Evolutionary conservation across 2,888 invertebrate species (phyloP).

Genomic region (Cephus nigrinus): DNA sequence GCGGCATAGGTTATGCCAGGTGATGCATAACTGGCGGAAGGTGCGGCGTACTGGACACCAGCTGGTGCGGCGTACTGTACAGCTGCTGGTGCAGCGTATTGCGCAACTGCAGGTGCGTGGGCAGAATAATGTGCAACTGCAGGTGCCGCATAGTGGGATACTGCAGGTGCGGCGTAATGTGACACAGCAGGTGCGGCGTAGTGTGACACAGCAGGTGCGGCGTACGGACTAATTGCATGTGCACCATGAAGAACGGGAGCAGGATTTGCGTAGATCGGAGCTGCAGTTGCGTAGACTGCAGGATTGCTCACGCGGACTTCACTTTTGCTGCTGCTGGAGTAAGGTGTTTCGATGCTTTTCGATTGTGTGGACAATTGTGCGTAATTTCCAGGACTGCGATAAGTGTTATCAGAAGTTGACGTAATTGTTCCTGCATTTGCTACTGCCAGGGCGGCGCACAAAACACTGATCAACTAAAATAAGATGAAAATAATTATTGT

Average conservation of each 20-base stretch:
- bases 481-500: neutral
- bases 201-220: conserved; percentile 1
- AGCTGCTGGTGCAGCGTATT: neutral
- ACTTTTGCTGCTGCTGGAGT: conserved; percentile 19
- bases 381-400: conserved; percentile 16
- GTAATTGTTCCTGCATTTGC: conserved; percentile 18
- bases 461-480: conserved; percentile 5
- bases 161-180: neutral
- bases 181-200: neutral
- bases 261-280: conserved; percentile 25
- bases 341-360: conserved; percentile 17
- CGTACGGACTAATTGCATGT: conserved; percentile 17
- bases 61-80: too few relatives aligned
- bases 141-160: conserved; percentile 10
- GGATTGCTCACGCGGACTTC: conserved; percentile 22
- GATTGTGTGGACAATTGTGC: conserved; percentile 22
- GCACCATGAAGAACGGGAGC: conserved; percentile 22
- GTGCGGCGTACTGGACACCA: too few relatives aligned
- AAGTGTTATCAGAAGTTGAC: conserved; percentile 20
- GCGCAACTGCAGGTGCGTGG: conserved; percentile 7
- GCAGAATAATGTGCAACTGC: conserved; percentile 19
- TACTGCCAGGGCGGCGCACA: conserved; percentile 7
- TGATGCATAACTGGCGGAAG: too few relatives aligned
- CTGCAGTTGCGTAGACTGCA: conserved; percentile 22
- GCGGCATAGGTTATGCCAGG: too few relatives aligned